Conservation (phyloP, 2,888 invertebrate species). For the Acleris emargana region DNA sequence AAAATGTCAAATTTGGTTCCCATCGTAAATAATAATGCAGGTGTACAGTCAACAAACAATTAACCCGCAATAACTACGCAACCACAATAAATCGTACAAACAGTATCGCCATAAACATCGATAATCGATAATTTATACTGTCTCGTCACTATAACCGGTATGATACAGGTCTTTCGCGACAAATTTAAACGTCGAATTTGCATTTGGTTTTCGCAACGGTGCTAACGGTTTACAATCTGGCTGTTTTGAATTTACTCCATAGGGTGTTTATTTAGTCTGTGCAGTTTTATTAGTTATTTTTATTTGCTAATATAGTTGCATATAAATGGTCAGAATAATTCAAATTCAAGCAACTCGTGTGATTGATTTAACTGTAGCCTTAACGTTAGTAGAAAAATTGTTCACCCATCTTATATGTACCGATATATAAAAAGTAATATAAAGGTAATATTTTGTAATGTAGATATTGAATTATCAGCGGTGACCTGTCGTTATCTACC, state of each 20-base stretch:
- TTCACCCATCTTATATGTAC: too few relatives aligned
- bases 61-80: constrained; percentile 60
- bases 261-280: not conserved
- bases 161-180: constrained; percentile 42
- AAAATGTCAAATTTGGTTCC: constrained; percentile 32
- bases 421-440: too few relatives aligned
- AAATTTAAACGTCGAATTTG: constrained; percentile 45
- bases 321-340: too few relatives aligned
- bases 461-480: too few relatives aligned
- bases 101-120: constrained; percentile 57
- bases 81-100: constrained; percentile 53
- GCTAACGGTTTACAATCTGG: constrained; percentile 12
- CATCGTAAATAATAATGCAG: constrained; percentile 26
- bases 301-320: not conserved
- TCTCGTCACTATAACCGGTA: constrained; percentile 52
- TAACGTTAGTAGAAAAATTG: too few relatives aligned
- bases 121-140: constrained; percentile 55
- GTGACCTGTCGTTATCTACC: too few relatives aligned
- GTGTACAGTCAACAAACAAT: constrained; percentile 56
- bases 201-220: constrained; percentile 18
- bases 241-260: not conserved
- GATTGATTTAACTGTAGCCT: too few relatives aligned
- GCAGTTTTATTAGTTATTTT: not conserved
- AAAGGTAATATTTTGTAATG: too few relatives aligned
- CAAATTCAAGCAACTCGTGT: too few relatives aligned